Evolutionary conservation across 2,888 invertebrate genomes (phyloP).

Genomic region (Xestia rhomboidea): DNA sequence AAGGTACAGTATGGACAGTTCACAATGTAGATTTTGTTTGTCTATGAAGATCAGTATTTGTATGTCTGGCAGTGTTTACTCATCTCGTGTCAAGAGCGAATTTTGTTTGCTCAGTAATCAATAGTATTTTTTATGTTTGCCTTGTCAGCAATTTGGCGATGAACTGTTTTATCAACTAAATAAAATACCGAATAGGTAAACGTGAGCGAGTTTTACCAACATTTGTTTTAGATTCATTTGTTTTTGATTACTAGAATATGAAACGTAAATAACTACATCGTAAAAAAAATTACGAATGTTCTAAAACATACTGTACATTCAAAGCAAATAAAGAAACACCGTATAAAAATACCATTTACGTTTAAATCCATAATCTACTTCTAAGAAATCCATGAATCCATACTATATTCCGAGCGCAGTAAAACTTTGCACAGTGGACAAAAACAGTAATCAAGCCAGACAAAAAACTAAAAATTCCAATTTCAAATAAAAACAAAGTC

Average conservation of each 20-base stretch:
- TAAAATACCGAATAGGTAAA: slow-evolving; percentile 13
- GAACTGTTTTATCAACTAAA: slow-evolving; percentile 24
- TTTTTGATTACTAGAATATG: slow-evolving; percentile 25
- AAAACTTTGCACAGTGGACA: slow-evolving; percentile 32
- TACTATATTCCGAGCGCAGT: slow-evolving; percentile 15
- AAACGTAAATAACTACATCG: not conserved
- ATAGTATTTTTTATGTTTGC: slow-evolving; percentile 62
- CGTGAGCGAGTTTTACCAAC: not conserved
- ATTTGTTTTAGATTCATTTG: slow-evolving; percentile 1
- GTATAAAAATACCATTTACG: not conserved
- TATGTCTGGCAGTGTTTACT: slow-evolving; percentile 81
- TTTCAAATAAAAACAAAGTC: slow-evolving; percentile 45
- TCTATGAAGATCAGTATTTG: slow-evolving; percentile 83
- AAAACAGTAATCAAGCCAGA: not conserved
- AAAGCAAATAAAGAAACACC: not conserved
- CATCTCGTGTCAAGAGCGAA: slow-evolving; percentile 79
- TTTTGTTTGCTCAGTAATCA: slow-evolving; percentile 75
- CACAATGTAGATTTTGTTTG: slow-evolving; percentile 86
- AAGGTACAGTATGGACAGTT: slow-evolving; percentile 82
- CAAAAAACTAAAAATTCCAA: slow-evolving; percentile 14
- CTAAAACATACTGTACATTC: not conserved
- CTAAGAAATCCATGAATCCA: slow-evolving; percentile 5
- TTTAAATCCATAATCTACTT: slow-evolving; percentile 23
- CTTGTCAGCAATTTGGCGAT: slow-evolving; percentile 33
- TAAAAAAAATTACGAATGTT: not conserved